Evolutionary conservation across 2,113 vertebrate genomes (phyloP), one percentile per base, ranked within the genome.

Genomic region (Hippocampus abdominalis): DNA sequence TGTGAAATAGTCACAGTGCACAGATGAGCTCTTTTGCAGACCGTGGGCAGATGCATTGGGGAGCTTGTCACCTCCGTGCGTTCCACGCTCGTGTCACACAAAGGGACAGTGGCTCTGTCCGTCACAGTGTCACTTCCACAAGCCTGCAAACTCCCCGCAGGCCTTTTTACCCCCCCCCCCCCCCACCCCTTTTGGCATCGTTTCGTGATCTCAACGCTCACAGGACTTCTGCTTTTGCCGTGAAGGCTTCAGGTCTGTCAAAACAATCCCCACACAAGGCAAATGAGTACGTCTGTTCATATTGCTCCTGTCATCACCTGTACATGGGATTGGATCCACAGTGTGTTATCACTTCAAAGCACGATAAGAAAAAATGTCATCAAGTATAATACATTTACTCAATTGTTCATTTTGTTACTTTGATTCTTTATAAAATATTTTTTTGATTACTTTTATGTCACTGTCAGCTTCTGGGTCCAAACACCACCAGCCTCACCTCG

Each of bases 141-240:
- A 60, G 63, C 56, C 73, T 73, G 57, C 8, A 25, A 46, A 66
- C 49, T 49, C 62, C 72, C 73, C 10, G 16, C 61, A 68, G 66
- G 68, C 73, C 61, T 66, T 68, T 66, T 11, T 15, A 64, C 39
- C 54, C 74, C 70, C 23, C 25, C 25, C 40, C 74, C 68, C 44
- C 39, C 54, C 74, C 70, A 12, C 25, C 25, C 40, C 74, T 66
- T 61, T 75, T 61, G 69, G 71, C 13, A 0, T 76, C 71, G 39
- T 61, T 72, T 15, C 36, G 77, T 71, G 48, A 77, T 78, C 68
- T 29, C 65, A 72, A 60, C 72, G 62, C 62, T 81, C 57, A 73
- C 73, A 80, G 71, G 79, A 70, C 66, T 77, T 66, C 62, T 75
- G 53, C 8, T 75, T 73, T 83, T 69, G 78, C 49, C 74, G 66